Evolutionary conservation across 2,888 invertebrate species (phyloP).

Genomic region (Chaetogeoica ovagalla): DNA sequence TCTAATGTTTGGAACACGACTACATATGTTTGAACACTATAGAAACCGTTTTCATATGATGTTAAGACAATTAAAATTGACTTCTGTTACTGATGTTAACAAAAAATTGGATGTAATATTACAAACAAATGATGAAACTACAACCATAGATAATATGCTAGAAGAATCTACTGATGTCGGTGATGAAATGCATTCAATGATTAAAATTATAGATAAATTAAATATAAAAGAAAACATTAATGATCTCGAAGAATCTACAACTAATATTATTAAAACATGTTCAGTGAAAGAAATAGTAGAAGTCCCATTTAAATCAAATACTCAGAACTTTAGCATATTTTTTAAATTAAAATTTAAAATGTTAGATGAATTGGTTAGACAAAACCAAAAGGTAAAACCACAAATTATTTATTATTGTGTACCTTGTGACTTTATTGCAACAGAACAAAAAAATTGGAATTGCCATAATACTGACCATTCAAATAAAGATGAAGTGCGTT

Average conservation of each 20-base stretch:
- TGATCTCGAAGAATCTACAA: not conserved
- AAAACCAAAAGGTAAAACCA: constrained; percentile 3
- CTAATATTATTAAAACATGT: not conserved
- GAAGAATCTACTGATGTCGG: not conserved
- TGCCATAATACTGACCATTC: constrained; percentile 9
- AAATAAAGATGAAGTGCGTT: not conserved
- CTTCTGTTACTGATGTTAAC: not conserved
- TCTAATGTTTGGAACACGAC: constrained; percentile 29
- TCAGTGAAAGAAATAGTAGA: not conserved
- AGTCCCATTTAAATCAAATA: not conserved
- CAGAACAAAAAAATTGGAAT: not conserved
- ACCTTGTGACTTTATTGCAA: constrained; percentile 35
- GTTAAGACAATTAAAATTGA: constrained; percentile 8
- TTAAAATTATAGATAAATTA: constrained; percentile 3
- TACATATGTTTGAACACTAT: constrained; percentile 42
- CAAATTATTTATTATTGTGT: constrained; percentile 19
- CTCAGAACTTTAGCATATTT: constrained; percentile 12
- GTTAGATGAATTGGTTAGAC: not conserved
- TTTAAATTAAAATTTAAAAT: constrained; percentile 2
- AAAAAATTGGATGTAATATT: constrained; percentile 1
- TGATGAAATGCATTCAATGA: not conserved
- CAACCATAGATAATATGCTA: not conserved
- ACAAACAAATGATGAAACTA: not conserved
- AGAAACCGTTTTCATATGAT: constrained; percentile 37
- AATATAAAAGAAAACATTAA: not conserved